phyloP scores from a whole-genome alignment of 2,113 vertebrate species.

The Xenotilapia flavipinnis region DNA sequence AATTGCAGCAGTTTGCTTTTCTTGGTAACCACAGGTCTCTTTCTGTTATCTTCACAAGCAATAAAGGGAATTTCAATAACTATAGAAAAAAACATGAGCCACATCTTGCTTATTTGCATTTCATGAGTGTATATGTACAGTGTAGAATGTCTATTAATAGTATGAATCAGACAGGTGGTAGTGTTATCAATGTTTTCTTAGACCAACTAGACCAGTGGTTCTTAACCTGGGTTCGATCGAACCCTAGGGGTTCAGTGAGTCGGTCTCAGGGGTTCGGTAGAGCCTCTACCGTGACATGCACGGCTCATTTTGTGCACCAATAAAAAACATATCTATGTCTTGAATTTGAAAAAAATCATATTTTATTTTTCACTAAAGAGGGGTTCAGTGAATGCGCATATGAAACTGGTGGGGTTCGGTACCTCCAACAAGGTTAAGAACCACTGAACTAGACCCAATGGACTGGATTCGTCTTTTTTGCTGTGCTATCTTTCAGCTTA shows the following conservation, averaged over 20 bases:
- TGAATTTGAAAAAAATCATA: too few relatives aligned
- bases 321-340: too few relatives aligned
- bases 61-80: not conserved
- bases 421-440: too few relatives aligned
- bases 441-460: not conserved
- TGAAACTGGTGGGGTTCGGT: too few relatives aligned
- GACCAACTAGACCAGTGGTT: not conserved
- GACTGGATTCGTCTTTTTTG: not conserved
- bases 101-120: not conserved
- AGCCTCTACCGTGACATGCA: too few relatives aligned
- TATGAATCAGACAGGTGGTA: not conserved
- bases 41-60: not conserved
- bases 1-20: not conserved
- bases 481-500: conserved; percentile 8
- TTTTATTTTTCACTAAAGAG: too few relatives aligned
- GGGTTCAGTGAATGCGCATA: too few relatives aligned
- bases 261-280: too few relatives aligned
- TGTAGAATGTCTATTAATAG: not conserved
- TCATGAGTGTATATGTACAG: not conserved
- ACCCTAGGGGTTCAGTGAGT: too few relatives aligned
- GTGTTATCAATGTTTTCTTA: not conserved
- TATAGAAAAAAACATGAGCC: not conserved
- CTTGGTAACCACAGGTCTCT: not conserved
- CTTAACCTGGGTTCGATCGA: too few relatives aligned
- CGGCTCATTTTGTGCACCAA: too few relatives aligned